Evolutionary conservation across 2,888 invertebrate species (phyloP), one percentile per base, ranked within the genome.

Genomic region (Melanargia galathea): DNA sequence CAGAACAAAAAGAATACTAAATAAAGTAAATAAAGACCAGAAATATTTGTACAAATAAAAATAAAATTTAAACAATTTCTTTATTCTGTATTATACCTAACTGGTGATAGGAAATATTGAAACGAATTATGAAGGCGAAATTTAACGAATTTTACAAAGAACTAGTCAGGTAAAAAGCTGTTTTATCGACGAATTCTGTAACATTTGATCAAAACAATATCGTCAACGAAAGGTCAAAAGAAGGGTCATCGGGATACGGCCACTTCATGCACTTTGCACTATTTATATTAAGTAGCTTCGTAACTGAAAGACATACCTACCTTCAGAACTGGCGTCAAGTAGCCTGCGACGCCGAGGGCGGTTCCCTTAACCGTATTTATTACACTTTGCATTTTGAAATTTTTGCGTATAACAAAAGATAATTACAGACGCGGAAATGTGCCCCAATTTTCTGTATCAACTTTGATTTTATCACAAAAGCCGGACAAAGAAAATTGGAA

Each of bases 361-460:
- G 97, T 97, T 56, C 98, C 97, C 90, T 99, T 99, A 6, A 99
- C 96, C 33, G 96, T 94, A 85, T 99, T 99, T 65, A 99, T 95
- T 61, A 99, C 95, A 92, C 96, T 97, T 90, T 99, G 98, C 98
- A 99, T 99, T 78, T 72, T 86, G 26, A 60, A 49, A 64, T n/a
- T 16, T 18, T 49, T 30, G 43, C 4, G 22, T 35, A 33, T 4
- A 26, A 45, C 43, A 18, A 24, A 43, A 30, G 26, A 30, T 52
- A 59, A 46, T 52, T 24, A 59, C 52, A 38, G 46, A 22, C 13
- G 30, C 2, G 30, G 20, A 43, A 43, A 38, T 38, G 33, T 45
- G 56, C 33, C 43, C 35, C 45, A 62, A 33, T 62, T 64, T 55
- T 57, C 46, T 60, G 35, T 62, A 60, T 57, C 26, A 58, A 52